phyloP scores from a whole-genome alignment of 2,113 vertebrate genomes.

The Hyaena hyaena region DNA sequence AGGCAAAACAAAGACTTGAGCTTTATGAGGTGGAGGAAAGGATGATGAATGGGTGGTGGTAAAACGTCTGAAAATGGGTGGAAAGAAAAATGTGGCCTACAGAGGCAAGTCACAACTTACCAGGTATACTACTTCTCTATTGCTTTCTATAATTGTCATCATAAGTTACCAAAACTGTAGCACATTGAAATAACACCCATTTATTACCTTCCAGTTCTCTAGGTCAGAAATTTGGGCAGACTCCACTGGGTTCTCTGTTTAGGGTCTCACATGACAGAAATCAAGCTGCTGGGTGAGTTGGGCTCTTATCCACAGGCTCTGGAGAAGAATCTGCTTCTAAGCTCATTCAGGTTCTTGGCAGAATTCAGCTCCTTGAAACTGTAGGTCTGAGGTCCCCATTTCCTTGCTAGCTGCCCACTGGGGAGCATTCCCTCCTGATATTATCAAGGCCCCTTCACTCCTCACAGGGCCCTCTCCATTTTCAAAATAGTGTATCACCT shows the following conservation, averaged over 20 bases:
- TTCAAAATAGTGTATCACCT: not conserved
- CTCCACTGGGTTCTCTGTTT: not conserved
- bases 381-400: not conserved
- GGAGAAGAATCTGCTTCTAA: not conserved
- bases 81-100: not conserved
- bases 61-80: not conserved
- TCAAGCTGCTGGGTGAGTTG: not conserved
- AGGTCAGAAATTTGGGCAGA: not conserved
- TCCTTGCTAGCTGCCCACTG: not conserved
- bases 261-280: not conserved
- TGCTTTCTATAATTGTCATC: not conserved
- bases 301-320: not conserved
- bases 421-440: not conserved
- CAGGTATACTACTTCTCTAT: not conserved
- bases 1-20: not conserved
- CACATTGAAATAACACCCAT: not conserved
- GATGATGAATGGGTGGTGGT: not conserved
- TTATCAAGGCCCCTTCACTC: not conserved
- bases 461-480: not conserved
- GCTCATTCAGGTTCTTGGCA: not conserved
- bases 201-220: not conserved
- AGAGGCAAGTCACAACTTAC: not conserved
- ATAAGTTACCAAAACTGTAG: not conserved
- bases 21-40: not conserved
- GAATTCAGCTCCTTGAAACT: not conserved